phyloP scores from a whole-genome alignment of 2,888 invertebrate genomes.

The Apantesis nais region DNA sequence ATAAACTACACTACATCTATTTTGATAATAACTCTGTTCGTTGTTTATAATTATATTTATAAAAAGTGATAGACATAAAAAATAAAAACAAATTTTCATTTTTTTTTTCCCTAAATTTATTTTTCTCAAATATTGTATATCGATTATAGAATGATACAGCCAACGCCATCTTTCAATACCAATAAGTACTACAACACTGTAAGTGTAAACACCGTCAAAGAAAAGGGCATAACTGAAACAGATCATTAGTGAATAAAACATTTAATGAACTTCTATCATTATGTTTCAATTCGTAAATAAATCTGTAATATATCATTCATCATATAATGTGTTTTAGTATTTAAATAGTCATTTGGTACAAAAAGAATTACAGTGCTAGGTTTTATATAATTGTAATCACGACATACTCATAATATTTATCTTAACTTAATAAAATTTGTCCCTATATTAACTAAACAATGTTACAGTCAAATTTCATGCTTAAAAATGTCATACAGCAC shows the following conservation, averaged over 20 bases:
- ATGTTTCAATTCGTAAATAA: background rate
- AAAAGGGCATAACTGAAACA: background rate
- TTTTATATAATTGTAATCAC: background rate
- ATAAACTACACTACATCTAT: no score
- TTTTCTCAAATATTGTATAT: no score
- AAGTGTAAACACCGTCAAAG: background rate
- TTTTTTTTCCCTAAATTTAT: no score
- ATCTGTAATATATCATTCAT: background rate
- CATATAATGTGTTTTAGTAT: background rate
- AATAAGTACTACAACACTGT: background rate
- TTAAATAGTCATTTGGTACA: background rate
- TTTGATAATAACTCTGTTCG: no score
- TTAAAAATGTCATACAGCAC: constrained; percentile 82
- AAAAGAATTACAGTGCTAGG: background rate
- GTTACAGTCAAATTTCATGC: constrained; percentile 34
- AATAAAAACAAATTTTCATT: no score
- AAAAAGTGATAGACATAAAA: no score
- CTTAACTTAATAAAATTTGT: background rate
- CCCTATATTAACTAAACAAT: background rate
- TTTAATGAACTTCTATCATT: background rate
- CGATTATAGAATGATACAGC: background rate
- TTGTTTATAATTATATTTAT: no score
- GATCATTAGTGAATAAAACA: background rate
- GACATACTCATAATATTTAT: background rate
- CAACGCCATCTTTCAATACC: background rate